phyloP scores from a whole-genome alignment of 2,888 invertebrate species.

The Pyrochroa serraticornis region DNA sequence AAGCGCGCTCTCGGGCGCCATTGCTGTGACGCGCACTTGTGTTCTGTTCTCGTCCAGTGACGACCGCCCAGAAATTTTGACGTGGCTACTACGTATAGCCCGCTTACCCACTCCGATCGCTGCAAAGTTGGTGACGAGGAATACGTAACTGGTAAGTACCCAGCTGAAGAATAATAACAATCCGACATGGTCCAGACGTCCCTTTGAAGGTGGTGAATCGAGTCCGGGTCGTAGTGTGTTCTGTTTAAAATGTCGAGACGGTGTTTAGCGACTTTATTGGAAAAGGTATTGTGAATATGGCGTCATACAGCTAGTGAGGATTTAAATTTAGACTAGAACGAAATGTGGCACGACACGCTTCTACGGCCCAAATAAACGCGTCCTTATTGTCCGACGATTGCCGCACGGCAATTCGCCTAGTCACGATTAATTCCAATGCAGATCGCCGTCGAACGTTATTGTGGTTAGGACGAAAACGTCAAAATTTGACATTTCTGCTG shows the following conservation, averaged over 20 bases:
- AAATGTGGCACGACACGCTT: slow-evolving; percentile 38
- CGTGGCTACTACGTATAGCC: slow-evolving; percentile 93
- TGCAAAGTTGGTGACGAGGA: slow-evolving; percentile 93
- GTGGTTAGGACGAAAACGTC: slow-evolving; percentile 19
- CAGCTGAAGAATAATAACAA: slow-evolving; percentile 68
- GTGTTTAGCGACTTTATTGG: slow-evolving; percentile 50
- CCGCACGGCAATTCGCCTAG: slow-evolving; percentile 13
- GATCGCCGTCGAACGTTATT: slow-evolving; percentile 13
- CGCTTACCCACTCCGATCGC: slow-evolving; percentile 93
- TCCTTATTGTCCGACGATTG: slow-evolving; percentile 7
- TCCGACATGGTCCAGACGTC: slow-evolving; percentile 61
- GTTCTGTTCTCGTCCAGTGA: slow-evolving; percentile 79
- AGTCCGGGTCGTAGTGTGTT: slow-evolving; percentile 51
- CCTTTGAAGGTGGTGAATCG: slow-evolving; percentile 45
- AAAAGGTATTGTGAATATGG: slow-evolving; percentile 60
- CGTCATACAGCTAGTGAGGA: slow-evolving; percentile 56
- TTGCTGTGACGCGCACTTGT: slow-evolving; percentile 79
- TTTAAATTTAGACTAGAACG: slow-evolving; percentile 55
- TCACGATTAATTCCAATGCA: slow-evolving; percentile 11
- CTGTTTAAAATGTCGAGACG: slow-evolving; percentile 56
- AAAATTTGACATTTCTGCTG: slow-evolving; percentile 9
- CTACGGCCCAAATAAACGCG: slow-evolving; percentile 1
- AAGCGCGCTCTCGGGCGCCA: slow-evolving; percentile 68
- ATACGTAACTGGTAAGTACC: slow-evolving; percentile 91
- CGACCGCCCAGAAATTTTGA: slow-evolving; percentile 86